These are phyloP conservation scores for Protobothrops mucrosquamatus DNA, from an alignment of 2,113 vertebrate genomes.

Conservation along the genomic window DNA sequence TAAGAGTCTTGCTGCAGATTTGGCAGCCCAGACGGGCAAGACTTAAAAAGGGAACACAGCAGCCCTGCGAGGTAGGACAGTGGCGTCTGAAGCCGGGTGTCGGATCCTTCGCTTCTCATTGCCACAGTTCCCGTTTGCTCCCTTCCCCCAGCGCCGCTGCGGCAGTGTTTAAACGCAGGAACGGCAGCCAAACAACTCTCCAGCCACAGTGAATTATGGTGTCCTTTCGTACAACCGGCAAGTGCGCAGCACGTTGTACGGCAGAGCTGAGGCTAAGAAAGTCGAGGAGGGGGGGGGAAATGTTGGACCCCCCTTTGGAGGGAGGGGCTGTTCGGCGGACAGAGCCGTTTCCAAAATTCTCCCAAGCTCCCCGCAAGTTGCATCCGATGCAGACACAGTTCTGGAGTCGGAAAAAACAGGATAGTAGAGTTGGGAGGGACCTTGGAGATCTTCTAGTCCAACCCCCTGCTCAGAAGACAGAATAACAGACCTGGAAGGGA, in stretches of 20 bases:
- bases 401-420: not conserved
- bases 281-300: not conserved
- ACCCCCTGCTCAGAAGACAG: too few species aligned
- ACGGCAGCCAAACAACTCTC: not conserved
- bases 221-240: not conserved
- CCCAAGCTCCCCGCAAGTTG: not conserved
- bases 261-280: too few species aligned
- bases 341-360: not conserved
- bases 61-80: not conserved
- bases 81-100: accelerated
- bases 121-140: not conserved
- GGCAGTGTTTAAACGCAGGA: not conserved
- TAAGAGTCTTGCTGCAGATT: not conserved
- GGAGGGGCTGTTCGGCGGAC: not conserved
- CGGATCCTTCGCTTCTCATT: not conserved
- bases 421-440: not conserved
- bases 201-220: not conserved
- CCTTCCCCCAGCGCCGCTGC: not conserved
- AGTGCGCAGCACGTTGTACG: not conserved
- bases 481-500: too few species aligned
- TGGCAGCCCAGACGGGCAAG: not conserved
- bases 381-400: not conserved
- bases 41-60: accelerated
- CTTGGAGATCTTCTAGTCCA: too few species aligned
- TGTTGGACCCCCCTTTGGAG: not conserved